These are phyloP conservation scores for Lophura nycthemera DNA, from an alignment of 2,113 vertebrate species.

Conservation along the genomic window DNA sequence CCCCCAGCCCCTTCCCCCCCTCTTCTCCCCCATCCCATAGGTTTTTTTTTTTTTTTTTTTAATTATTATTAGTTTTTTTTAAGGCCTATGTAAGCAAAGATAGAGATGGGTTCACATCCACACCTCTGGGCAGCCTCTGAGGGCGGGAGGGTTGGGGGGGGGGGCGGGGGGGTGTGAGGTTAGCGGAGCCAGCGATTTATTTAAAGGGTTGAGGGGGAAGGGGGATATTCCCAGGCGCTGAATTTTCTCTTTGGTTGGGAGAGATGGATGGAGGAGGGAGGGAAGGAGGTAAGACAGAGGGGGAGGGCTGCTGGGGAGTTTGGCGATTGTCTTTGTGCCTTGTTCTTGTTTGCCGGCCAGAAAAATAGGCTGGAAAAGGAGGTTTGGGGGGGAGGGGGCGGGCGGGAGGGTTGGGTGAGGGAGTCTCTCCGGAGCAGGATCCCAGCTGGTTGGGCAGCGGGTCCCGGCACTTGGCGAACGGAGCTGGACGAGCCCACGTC, in stretches of 20 bases:
- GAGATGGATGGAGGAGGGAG: constrained; percentile 63
- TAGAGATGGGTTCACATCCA: not conserved
- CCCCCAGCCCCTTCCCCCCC: not conserved
- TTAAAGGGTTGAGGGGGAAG: not conserved
- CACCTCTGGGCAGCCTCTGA: not conserved
- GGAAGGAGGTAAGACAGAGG: not conserved
- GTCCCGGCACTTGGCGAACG: constrained; percentile 69
- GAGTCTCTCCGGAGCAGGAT: constrained; percentile 62
- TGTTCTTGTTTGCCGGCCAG: constrained; percentile 48
- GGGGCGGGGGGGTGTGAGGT: not conserved
- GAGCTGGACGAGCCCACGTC: constrained; percentile 68
- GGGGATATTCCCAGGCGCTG: constrained; percentile 17
- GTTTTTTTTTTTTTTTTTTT: no score
- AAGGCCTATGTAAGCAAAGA: not conserved
- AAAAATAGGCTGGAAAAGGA: constrained; percentile 50
- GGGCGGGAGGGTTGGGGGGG: not conserved
- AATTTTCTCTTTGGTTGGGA: constrained; percentile 14
- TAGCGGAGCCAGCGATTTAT: not conserved
- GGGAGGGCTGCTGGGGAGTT: not conserved
- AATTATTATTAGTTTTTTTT: not conserved
- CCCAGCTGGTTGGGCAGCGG: constrained; percentile 72
- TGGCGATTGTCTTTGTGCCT: constrained; percentile 35
- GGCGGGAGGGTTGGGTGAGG: not conserved
- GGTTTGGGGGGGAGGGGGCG: not conserved
- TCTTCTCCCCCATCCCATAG: no score